Evolutionary conservation across 2,888 invertebrate genomes (phyloP).

Genomic region (Apodemia duryi): DNA sequence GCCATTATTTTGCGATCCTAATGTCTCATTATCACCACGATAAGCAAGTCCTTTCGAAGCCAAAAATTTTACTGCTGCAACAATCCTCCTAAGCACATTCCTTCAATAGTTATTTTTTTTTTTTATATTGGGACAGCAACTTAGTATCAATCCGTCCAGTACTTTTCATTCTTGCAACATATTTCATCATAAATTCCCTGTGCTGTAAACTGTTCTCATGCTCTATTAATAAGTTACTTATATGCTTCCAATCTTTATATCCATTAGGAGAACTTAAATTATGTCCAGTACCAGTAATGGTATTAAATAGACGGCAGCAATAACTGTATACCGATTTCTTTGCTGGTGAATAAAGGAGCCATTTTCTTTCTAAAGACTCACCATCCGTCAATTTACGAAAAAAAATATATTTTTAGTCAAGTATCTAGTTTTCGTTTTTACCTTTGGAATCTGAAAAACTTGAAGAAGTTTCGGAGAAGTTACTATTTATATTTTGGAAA

Average conservation of each 20-base stretch:
- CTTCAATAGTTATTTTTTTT: background rate
- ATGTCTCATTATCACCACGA: no score
- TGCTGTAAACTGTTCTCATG: slow-evolving; percentile 18
- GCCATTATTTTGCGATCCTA: no score
- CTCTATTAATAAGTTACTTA: slow-evolving; percentile 17
- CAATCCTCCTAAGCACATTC: slow-evolving; percentile 13
- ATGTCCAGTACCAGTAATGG: slow-evolving; percentile 19
- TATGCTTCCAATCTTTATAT: slow-evolving; percentile 19
- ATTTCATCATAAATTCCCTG: slow-evolving; percentile 17
- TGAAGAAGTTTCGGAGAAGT: slow-evolving; percentile 28
- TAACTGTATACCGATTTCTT: slow-evolving; percentile 30
- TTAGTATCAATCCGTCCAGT: slow-evolving; percentile 19
- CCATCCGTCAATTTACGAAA: background rate
- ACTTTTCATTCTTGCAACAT: slow-evolving; percentile 16
- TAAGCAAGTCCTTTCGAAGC: slow-evolving; percentile 18
- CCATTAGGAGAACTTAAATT: slow-evolving; percentile 15
- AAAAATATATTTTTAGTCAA: no score
- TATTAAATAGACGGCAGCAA: slow-evolving; percentile 29
- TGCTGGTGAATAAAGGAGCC: slow-evolving; percentile 30
- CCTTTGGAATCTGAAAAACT: slow-evolving; percentile 23
- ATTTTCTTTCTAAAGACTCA: slow-evolving; percentile 31
- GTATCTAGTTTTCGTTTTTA: slow-evolving; percentile 12
- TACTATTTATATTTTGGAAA: slow-evolving; percentile 25
- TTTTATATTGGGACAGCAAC: slow-evolving; percentile 11
- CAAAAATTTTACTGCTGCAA: slow-evolving; percentile 20